Evolutionary conservation across 2,888 invertebrate species (phyloP).

Genomic region (Oasisia sp.): DNA sequence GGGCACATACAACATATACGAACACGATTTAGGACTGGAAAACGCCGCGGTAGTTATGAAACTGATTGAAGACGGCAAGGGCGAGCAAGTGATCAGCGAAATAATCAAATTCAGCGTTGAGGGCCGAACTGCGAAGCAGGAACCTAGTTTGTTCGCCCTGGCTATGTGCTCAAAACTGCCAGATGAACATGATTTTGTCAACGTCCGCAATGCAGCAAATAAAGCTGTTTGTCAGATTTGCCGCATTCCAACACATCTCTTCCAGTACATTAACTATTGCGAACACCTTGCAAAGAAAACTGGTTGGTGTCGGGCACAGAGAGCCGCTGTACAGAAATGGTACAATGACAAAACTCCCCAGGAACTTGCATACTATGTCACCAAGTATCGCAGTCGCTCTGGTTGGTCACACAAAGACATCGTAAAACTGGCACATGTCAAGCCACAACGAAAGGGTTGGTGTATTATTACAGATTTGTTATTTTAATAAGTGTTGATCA

Average conservation of each 20-base stretch:
- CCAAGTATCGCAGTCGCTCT: slow-evolving; percentile 73
- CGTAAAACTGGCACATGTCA: slow-evolving; percentile 64
- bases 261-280: slow-evolving; percentile 74
- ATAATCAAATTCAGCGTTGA: slow-evolving; percentile 57
- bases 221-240: slow-evolving; percentile 71
- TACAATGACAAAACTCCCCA: slow-evolving; percentile 73
- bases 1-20: slow-evolving; percentile 58
- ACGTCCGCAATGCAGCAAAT: slow-evolving; percentile 71
- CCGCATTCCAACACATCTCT: slow-evolving; percentile 73
- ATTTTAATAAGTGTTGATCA: neutral
- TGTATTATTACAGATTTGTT: neutral
- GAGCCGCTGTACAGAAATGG: slow-evolving; percentile 75
- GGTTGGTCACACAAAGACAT: slow-evolving; percentile 81
- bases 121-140: slow-evolving; percentile 65
- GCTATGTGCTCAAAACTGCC: slow-evolving; percentile 70
- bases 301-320: slow-evolving; percentile 75
- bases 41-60: slow-evolving; percentile 55
- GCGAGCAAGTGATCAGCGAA: slow-evolving; percentile 56
- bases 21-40: slow-evolving; percentile 56
- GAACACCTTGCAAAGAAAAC: slow-evolving; percentile 66
- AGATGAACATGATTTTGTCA: neutral
- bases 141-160: slow-evolving; percentile 72
- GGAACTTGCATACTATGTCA: slow-evolving; percentile 75
- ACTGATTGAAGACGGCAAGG: slow-evolving; percentile 58
- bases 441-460: slow-evolving; percentile 56